Evolutionary conservation across 2,113 vertebrate genomes (phyloP), one percentile per base, ranked within the genome.

Genomic region (Alosa alosa): DNA sequence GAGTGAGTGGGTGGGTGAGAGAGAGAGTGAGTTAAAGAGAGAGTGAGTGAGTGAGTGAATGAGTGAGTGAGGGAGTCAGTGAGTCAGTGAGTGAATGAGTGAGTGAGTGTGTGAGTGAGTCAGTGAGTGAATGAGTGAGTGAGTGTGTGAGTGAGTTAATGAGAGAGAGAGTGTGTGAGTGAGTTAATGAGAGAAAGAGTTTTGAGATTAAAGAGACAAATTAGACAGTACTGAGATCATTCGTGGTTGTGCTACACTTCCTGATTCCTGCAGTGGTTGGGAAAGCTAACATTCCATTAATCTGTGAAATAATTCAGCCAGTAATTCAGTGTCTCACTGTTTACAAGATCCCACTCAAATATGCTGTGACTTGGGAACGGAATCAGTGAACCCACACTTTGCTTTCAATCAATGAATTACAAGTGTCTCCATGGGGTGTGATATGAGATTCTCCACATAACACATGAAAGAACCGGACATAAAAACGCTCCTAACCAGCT

Each of bases 51-150:
- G 25, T 10, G 25, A 72, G 9, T 8, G 9, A 31, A 9, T 36
- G 4, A 72, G n/a, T 68, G n/a, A 25, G 60, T 68, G 60, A 68
- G 22, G 0, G n/a, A 25, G n/a, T 64, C 1, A 64, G 22, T 68
- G 22, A 68, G 7, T 25, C 0, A 25, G 60, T 68, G 60, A 68
- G n/a, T 25, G 60, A 68, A 7, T 25, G 7, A 68, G 60, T 25
- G n/a, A 57, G 78, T 87, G 84, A 47, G 87, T 81, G 83, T 68
- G 75, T 68, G 78, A 84, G 81, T 86, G 36, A 25, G 4, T 64
- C 0, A 9, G 22, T 25, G 60, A 64, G 60, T 68, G 7, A 68
- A 6, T 25, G 22, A 68, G n/a, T 31, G 60, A 68, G 60, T 0
- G 22, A 25, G 60, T 68, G 60, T 25, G 22, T 68, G 64, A 11